Conservation (phyloP, 1,140 invertebrate genomes). For the Sitophilus oryzae region DNA sequence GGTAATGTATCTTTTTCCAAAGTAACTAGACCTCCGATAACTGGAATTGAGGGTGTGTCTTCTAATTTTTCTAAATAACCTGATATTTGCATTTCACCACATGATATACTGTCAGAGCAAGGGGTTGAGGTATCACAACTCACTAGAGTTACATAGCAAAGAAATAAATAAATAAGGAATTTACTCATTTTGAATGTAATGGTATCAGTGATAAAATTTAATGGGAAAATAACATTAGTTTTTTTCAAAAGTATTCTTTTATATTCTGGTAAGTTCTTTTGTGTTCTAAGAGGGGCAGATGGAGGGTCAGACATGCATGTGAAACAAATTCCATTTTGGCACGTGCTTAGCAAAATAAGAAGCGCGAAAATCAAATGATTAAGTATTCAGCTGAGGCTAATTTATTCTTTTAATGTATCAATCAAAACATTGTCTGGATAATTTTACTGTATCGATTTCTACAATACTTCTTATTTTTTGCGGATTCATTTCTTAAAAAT, state of each 20-base stretch:
- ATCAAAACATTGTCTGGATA: too few relatives aligned
- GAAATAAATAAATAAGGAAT: too few relatives aligned
- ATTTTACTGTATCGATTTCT: too few relatives aligned
- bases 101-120: constrained; percentile 30
- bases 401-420: not conserved
- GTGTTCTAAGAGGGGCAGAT: constrained; percentile 10
- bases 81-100: constrained; percentile 44
- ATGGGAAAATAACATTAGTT: too few relatives aligned
- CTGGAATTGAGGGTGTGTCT: constrained; percentile 40
- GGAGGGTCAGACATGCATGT: constrained; percentile 20
- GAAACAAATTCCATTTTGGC: constrained; percentile 17
- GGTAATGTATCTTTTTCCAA: constrained; percentile 35
- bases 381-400: constrained; percentile 6
- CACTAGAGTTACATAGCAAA: not conserved
- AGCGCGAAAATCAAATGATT: not conserved
- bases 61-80: constrained; percentile 44
- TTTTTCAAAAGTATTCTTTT: constrained; percentile 4
- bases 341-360: constrained; percentile 17
- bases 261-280: constrained; percentile 7
- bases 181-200: too few relatives aligned
- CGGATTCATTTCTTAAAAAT: too few relatives aligned
- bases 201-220: too few relatives aligned
- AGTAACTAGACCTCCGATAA: constrained; percentile 44
- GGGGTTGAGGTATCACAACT: constrained; percentile 16
- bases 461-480: too few relatives aligned